These are phyloP conservation scores for Chaetodon trifasciatus DNA, from an alignment of 2,797 vertebrate species.

Conservation along the genomic window DNA sequence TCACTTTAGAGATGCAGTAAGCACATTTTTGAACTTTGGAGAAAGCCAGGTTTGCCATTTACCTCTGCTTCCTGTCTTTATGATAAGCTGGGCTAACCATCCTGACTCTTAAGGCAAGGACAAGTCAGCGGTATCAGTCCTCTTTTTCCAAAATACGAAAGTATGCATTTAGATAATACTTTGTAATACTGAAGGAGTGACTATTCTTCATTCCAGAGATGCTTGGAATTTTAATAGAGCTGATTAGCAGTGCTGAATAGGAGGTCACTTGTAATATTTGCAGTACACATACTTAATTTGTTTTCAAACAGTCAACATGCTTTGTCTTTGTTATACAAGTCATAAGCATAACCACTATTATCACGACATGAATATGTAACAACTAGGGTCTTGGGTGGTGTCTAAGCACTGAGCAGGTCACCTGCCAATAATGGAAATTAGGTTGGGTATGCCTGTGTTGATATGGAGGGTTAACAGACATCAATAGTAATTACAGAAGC, in stretches of 20 bases:
- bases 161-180: background rate
- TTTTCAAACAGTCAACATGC: too few relatives aligned
- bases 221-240: too few relatives aligned
- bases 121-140: background rate
- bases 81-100: background rate
- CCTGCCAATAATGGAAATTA: slow-evolving; percentile 6
- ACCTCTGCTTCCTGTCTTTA: background rate
- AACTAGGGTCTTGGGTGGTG: background rate
- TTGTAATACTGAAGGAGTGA: background rate
- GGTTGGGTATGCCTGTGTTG: slow-evolving; percentile 27
- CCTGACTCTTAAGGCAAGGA: background rate
- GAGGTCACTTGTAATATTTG: too few relatives aligned
- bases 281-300: too few relatives aligned
- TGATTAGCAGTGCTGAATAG: background rate
- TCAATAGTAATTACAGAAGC: slow-evolving; percentile 36
- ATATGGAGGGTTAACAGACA: slow-evolving; percentile 45
- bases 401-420: slow-evolving; percentile 4
- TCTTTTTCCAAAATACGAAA: background rate
- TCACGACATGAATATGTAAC: background rate
- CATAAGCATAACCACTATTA: background rate
- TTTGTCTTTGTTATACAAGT: background rate
- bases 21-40: background rate
- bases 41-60: background rate
- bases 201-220: background rate
- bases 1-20: background rate